Base-by-base conservation (phyloP, 2,888 invertebrate genomes). In the Hedya salicella region DNA sequence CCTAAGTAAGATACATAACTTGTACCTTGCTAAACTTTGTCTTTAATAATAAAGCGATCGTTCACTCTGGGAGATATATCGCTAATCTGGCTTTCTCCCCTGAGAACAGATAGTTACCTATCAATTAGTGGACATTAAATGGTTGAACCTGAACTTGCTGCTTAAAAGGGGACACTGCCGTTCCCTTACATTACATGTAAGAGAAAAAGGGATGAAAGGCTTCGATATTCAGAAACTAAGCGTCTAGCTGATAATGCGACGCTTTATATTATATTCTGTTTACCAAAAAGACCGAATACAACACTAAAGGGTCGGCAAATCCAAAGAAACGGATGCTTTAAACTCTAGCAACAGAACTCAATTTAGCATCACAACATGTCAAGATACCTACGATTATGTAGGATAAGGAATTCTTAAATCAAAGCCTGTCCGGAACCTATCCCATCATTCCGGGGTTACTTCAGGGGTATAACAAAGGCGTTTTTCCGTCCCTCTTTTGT, bases 381-480 rank as follows among this genome's bases (percentile, higher is more conserved):
- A 14, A 62, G 44, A 53, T 52, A 36, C 44, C 62, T 54, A 54
- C 46, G 54, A 54, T 62, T 62, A 54, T 60, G 52, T 48, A 40
- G 46, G 50, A 64, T 52, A 40, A 49, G 61, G 61, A 61, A 66
- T 66, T 54, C 60, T 66, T 61, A 54, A 66, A 66, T 61, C 66
- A 66, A 66, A 66, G 49, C 42, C 61, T 61, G 48, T 32, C 66
- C 52, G 49, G 65, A 59, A 60, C 59, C 60, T 66, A 66, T 66
- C 66, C 54, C 60, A 36, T 66, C 53, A 61, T 66, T 66, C 66
- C 66, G 11, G 40, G 42, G 49, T 61, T 59, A 39, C 64, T 66
- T 66, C 42, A 61, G 54, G 54, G 66, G 60, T 57, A 63, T 56
- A 54, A 66, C 66, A 66, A 66, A 66, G 66, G 48, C 66, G 65